Percentiles rank a stretch among this genome's conserved stretches.
Evolutionary conservation across 2,888 invertebrate genomes (phyloP).

Genomic region (Digitonthophagus gazella): DNA sequence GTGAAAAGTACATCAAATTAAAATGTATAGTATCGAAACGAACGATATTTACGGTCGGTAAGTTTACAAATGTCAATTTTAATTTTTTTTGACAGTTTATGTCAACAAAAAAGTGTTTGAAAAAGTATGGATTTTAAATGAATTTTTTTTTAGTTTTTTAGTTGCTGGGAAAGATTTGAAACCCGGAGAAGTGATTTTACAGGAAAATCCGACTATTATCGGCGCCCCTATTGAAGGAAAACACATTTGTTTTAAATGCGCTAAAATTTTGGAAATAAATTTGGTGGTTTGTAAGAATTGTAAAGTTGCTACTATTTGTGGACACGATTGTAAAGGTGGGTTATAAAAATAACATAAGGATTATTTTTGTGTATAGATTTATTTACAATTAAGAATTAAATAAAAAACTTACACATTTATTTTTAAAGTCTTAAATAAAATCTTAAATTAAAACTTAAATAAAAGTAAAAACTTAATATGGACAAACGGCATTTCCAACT

Average conservation of each 20-base stretch:
- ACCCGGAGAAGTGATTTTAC: conserved; percentile 59
- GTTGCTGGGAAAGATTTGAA: conserved; percentile 58
- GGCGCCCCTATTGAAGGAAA: conserved; percentile 61
- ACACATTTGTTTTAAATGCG: conserved; percentile 70
- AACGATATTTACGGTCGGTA: conserved; percentile 2
- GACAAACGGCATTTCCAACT: conserved; percentile 37
- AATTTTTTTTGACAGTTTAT: too few relatives aligned
- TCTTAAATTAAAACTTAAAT: too few relatives aligned
- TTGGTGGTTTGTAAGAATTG: conserved; percentile 32
- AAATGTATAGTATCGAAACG: too few relatives aligned
- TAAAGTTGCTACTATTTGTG: conserved; percentile 41
- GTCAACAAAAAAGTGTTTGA: background rate
- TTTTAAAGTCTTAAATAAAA: too few relatives aligned
- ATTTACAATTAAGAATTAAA: too few relatives aligned
- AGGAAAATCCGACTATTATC: conserved; percentile 61
- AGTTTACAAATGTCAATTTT: too few relatives aligned
- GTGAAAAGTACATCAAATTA: background rate
- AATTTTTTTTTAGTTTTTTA: conserved; percentile 50
- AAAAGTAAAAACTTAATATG: conserved; percentile 28
- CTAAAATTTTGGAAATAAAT: conserved; percentile 53
- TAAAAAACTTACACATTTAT: too few relatives aligned
- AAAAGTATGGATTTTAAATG: background rate
- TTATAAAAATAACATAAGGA: background rate
- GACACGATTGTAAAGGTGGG: conserved; percentile 35
- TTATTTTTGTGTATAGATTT: background rate